Percentiles rank a stretch among this genome's conserved stretches.
phyloP scores from a whole-genome alignment of 1,140 invertebrate species.

The Hydropsyche tenuis region DNA sequence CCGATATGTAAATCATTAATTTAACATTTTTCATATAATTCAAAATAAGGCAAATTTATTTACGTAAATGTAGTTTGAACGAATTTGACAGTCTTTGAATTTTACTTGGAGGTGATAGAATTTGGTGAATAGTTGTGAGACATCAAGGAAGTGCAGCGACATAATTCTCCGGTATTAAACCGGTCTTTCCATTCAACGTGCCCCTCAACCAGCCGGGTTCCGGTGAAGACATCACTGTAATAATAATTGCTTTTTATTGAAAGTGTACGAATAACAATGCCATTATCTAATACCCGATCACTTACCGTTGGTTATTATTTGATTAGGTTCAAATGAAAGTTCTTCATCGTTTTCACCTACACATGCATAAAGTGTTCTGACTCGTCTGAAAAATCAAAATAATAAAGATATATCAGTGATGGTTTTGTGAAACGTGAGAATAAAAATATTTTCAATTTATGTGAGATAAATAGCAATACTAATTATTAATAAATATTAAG shows the following conservation, averaged over 20 bases:
- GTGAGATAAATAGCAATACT: no score
- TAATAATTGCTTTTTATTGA: no score
- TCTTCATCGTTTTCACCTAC: constrained; percentile 95
- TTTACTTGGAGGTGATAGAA: background rate
- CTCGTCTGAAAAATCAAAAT: constrained; percentile 65
- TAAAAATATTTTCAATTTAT: no score
- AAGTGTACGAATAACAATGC: no score
- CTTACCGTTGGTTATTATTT: constrained; percentile 96
- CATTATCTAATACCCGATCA: constrained; percentile 35
- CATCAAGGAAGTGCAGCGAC: constrained; percentile 82
- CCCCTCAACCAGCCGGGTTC: constrained; percentile 98
- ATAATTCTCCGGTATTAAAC: constrained; percentile 96
- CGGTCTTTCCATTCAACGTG: constrained; percentile 90
- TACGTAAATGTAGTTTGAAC: constrained; percentile 3
- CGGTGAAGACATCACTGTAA: constrained; percentile 81
- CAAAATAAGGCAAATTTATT: constrained; percentile 6
- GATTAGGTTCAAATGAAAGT: constrained; percentile 97
- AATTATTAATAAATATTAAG: no score
- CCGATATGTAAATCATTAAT: no score
- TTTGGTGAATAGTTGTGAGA: background rate
- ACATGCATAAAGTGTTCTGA: constrained; percentile 93
- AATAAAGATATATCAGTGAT: no score
- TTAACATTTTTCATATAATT: no score
- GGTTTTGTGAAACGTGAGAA: no score
- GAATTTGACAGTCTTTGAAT: constrained; percentile 10